Evolutionary conservation across 2,888 invertebrate species (phyloP).

Genomic region (Drosophila cognata): DNA sequence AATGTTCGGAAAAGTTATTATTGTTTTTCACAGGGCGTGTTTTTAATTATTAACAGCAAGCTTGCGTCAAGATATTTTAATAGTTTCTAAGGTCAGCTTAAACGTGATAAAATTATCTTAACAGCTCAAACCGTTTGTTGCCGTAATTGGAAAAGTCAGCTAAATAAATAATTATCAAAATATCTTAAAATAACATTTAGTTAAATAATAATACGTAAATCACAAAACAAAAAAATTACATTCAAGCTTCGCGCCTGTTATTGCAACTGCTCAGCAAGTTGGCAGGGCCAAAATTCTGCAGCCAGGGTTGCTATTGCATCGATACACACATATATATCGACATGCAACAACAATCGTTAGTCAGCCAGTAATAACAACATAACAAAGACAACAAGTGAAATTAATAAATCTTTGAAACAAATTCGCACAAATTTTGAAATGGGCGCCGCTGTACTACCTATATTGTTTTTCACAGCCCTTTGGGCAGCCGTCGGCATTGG

Average conservation of each 20-base stretch:
- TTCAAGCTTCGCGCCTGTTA: conserved; percentile 25
- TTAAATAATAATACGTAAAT: background rate
- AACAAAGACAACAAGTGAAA: conserved; percentile 56
- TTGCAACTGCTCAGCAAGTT: conserved; percentile 16
- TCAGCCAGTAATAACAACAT: conserved; percentile 23
- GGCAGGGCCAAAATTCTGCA: conserved; percentile 20
- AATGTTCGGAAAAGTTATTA: conserved; percentile 1
- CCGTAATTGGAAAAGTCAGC: background rate
- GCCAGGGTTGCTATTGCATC: conserved; percentile 27
- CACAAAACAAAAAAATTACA: background rate
- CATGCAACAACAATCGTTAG: conserved; percentile 27
- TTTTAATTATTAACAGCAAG: conserved; percentile 14
- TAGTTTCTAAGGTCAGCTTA: conserved; percentile 7
- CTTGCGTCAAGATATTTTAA: background rate
- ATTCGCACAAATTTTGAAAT: conserved; percentile 85
- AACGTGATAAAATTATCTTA: background rate
- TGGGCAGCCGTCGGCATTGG: conserved; percentile 95
- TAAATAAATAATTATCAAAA: background rate
- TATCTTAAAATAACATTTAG: background rate
- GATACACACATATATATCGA: conserved; percentile 19
- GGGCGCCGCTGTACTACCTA: conserved; percentile 91
- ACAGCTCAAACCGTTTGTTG: background rate
- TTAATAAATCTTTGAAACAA: conserved; percentile 6
- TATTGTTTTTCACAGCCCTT: conserved; percentile 92
- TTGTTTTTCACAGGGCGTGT: conserved; percentile 2